Conservation (phyloP, 1,140 invertebrate species). For the Arctopsyche grandis region DNA sequence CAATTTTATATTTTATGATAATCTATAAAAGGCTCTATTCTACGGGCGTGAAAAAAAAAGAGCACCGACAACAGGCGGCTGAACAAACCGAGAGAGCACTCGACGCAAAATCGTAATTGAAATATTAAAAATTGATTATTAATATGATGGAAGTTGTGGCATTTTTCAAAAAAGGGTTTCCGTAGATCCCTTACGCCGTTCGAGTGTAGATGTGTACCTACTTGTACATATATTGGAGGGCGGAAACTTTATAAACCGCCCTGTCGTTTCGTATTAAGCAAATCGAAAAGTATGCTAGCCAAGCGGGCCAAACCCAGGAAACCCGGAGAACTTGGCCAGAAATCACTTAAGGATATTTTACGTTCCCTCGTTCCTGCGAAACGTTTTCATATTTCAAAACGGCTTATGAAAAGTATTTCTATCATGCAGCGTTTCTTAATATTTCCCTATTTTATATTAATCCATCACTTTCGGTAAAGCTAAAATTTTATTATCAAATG, state of each 20-base stretch:
- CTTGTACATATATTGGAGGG: neutral
- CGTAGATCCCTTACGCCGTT: too few relatives aligned
- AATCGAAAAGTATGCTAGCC: constrained; percentile 49
- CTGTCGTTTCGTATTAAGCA: constrained; percentile 51
- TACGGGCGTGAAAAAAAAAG: neutral
- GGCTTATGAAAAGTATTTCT: constrained; percentile 34
- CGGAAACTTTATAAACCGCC: constrained; percentile 51
- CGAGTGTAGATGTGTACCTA: neutral
- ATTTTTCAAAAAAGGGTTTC: too few relatives aligned
- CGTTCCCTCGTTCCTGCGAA: constrained; percentile 39
- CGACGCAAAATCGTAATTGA: too few relatives aligned
- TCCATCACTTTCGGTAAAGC: too few relatives aligned
- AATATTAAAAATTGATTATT: too few relatives aligned
- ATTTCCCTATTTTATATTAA: neutral
- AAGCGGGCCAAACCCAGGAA: constrained; percentile 21
- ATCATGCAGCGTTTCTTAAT: neutral
- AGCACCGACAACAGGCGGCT: neutral
- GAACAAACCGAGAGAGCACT: neutral
- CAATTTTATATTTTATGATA: constrained; percentile 39
- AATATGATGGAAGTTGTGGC: too few relatives aligned
- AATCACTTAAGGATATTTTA: constrained; percentile 51
- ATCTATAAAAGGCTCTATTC: constrained; percentile 36
- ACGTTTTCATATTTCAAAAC: constrained; percentile 45
- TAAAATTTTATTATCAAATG: too few relatives aligned
- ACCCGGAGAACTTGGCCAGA: constrained; percentile 35